Percentiles rank a stretch among this genome's conserved stretches.
Conservation (phyloP, 2,888 invertebrate genomes). For the Tanytarsus gracilentus region DNA sequence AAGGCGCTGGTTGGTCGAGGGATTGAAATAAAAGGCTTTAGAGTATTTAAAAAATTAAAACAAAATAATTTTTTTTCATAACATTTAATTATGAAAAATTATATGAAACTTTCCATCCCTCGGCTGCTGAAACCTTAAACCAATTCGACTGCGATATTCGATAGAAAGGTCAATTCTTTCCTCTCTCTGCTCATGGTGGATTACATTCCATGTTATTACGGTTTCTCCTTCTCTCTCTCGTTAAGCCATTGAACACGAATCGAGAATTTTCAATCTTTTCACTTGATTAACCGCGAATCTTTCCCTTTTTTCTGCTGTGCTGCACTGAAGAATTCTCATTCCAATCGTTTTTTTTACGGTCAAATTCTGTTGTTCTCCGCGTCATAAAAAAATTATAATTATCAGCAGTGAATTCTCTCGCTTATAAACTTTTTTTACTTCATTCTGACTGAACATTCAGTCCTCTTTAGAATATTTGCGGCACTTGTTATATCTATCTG, state of each 20-base stretch:
- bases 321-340: neutral
- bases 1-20: neutral
- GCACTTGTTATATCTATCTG: no score
- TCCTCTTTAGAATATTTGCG: no score
- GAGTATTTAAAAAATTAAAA: no score
- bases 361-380: no score
- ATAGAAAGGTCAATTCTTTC: slow-evolving; percentile 29
- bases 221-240: slow-evolving; percentile 15
- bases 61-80: no score
- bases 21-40: no score
- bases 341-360: slow-evolving; percentile 14
- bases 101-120: no score
- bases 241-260: slow-evolving; percentile 28
- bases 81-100: no score
- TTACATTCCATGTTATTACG: slow-evolving; percentile 21
- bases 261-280: slow-evolving; percentile 25
- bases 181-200: slow-evolving; percentile 24
- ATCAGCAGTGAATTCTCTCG: slow-evolving; percentile 22
- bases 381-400: slow-evolving; percentile 23
- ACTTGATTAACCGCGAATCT: slow-evolving; percentile 29
- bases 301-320: neutral
- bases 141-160: neutral
- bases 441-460: no score
- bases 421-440: no score
- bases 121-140: slow-evolving; percentile 25